Conservation (phyloP, 2,797 vertebrate species). For the Cephalopachus bancanus region DNA sequence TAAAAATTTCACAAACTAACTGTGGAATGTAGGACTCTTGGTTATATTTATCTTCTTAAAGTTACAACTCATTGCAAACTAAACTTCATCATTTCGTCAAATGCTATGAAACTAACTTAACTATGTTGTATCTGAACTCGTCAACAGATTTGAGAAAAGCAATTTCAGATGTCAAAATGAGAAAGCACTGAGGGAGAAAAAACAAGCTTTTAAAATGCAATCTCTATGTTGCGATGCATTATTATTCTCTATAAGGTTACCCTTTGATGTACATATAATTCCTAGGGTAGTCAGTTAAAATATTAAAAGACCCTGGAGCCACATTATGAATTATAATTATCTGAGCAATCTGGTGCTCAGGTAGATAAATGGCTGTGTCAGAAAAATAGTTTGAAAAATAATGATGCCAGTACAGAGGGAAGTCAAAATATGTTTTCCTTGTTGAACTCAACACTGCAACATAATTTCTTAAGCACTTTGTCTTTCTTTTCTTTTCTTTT, state of each 20-base stretch:
- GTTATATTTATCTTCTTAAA: conserved; percentile 41
- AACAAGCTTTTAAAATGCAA: background rate
- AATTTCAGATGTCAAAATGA: conserved; percentile 84
- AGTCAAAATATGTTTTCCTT: conserved; percentile 50
- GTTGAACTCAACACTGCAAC: background rate
- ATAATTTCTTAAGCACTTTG: conserved; percentile 31
- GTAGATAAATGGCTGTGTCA: conserved; percentile 46
- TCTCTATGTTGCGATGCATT: conserved; percentile 67
- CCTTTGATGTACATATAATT: conserved; percentile 74
- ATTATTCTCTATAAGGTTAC: conserved; percentile 62
- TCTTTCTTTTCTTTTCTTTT: background rate
- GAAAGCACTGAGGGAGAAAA: conserved; percentile 72
- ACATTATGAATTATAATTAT: conserved; percentile 73
- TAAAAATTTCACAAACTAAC: conserved; percentile 3
- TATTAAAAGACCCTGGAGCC: conserved; percentile 57
- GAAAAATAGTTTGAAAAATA: conserved; percentile 51
- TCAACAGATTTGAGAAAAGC: conserved; percentile 79
- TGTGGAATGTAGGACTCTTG: background rate
- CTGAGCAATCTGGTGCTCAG: conserved; percentile 63
- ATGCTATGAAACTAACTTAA: conserved; percentile 80
- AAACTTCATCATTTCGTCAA: conserved; percentile 72
- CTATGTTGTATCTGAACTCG: conserved; percentile 75
- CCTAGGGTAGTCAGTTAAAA: conserved; percentile 78
- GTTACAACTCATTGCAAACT: conserved; percentile 65
- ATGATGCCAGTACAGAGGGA: background rate